A percentile compares a stretch with the other conserved stretches of the same genome.
Evolutionary conservation across 2,113 vertebrate species (phyloP).

Genomic region (Fulica atra): DNA sequence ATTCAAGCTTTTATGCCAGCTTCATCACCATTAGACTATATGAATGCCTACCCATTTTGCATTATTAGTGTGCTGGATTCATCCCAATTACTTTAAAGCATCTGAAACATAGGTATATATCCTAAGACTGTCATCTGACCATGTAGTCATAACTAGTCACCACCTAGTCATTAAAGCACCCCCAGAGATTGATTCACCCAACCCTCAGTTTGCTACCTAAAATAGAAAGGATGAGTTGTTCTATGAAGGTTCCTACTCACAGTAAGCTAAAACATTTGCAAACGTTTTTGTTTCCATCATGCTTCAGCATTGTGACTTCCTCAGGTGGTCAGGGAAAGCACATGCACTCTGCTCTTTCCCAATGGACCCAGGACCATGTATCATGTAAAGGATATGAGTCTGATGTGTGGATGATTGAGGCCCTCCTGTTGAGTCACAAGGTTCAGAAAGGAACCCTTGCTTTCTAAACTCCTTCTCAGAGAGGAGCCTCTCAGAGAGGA

Average conservation of each 20-base stretch:
- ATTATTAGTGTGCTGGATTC: not conserved
- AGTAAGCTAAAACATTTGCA: not conserved
- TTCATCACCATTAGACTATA: not conserved
- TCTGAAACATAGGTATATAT: not conserved
- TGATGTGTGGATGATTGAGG: too few species aligned
- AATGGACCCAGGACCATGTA: not conserved
- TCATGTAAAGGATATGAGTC: too few species aligned
- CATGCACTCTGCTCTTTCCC: not conserved
- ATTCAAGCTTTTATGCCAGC: not conserved
- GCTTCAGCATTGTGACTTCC: not conserved
- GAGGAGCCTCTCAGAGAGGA: too few species aligned
- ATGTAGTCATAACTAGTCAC: not conserved
- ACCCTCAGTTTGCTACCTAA: not conserved
- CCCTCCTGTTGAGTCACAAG: too few species aligned
- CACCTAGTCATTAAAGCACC: not conserved
- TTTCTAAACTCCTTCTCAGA: too few species aligned
- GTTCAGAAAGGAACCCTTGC: too few species aligned
- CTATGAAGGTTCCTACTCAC: not conserved
- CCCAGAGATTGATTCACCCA: not conserved
- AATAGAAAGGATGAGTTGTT: not conserved
- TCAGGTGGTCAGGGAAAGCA: not conserved
- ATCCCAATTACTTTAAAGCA: not conserved
- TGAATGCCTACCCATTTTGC: not conserved
- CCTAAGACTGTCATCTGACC: not conserved
- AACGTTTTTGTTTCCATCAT: not conserved